Evolutionary conservation across 2,113 vertebrate genomes (phyloP), one percentile per base, ranked within the genome.

Genomic region (Notarius lentiginosus): DNA sequence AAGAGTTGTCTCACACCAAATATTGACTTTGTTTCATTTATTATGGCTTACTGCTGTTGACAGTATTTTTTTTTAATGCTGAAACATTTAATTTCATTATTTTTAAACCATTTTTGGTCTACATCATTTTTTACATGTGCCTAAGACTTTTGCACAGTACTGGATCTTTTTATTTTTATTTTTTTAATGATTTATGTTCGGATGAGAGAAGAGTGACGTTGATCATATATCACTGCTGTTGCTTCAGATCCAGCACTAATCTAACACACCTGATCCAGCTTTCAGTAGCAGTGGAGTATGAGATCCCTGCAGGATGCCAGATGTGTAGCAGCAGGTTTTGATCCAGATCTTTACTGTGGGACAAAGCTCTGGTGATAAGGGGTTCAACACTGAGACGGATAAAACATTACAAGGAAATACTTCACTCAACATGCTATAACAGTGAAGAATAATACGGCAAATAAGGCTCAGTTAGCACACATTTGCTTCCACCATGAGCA

Each of bases 161-260:
- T 17, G 55, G 17, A 5, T 79, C 10, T 56, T 41, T 56, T 18
- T 49, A 1, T 6, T 5, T 7, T 18, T 17, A 12, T n/a, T 17
- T 61, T 63, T 22, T 53, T 53, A 22, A 17, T 68, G 49, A 66
- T 60, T 51, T 15, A 70, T 66, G 30, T 80, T n/a, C 27, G 51
- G 30, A 58, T 81, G 58, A 18, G 22, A 30, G 47, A 41, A n/a
- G 14, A 15, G 49, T 68, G 49, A 83, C 11, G 63, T 11, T 30
- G 12, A 20, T 30, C 4, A 15, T 68, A 53, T 53, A 30, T 49
- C 63, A 53, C 14, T 15, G n/a, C 60, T 51, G 41, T 24, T 53
- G 77, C 5, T 81, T 41, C 47, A 51, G 47, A 51, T 83, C 47
- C 61, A 68, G 63, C 47, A 14, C 47, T 83, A 83, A 83, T 68